phyloP scores from a whole-genome alignment of 2,797 vertebrate genomes.

The Tachyglossus aculeatus region DNA sequence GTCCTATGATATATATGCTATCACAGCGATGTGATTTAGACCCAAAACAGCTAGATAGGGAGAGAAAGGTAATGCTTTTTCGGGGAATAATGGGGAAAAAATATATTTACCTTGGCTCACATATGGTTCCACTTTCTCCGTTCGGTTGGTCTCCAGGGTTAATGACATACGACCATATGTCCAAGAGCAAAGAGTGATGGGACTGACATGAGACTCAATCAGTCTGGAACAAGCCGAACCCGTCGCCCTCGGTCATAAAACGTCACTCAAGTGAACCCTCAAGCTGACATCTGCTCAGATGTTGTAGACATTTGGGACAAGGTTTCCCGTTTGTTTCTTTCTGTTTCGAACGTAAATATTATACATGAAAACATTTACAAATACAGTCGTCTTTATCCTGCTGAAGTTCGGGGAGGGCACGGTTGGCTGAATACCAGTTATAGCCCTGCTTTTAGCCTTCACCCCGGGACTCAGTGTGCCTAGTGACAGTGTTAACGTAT shows the following conservation, averaged over 20 bases:
- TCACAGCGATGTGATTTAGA: background rate
- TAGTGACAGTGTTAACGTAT: slow-evolving; percentile 65
- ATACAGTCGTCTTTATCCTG: slow-evolving; percentile 51
- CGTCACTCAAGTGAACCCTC: slow-evolving; percentile 58
- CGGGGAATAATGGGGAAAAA: background rate
- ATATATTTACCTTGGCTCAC: slow-evolving; percentile 60
- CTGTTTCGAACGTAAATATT: slow-evolving; percentile 72
- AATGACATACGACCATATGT: slow-evolving; percentile 74
- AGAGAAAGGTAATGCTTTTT: background rate
- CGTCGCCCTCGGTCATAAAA: slow-evolving; percentile 55
- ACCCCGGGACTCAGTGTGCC: slow-evolving; percentile 56
- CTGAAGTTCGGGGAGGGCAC: slow-evolving; percentile 43
- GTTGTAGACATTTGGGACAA: slow-evolving; percentile 68
- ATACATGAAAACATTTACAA: slow-evolving; percentile 70
- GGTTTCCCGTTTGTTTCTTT: slow-evolving; percentile 50
- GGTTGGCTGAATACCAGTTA: slow-evolving; percentile 57
- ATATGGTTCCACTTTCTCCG: slow-evolving; percentile 76
- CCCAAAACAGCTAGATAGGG: background rate
- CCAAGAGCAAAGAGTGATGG: slow-evolving; percentile 72
- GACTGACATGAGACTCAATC: slow-evolving; percentile 57
- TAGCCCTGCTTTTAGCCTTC: slow-evolving; percentile 54
- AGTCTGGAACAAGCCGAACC: slow-evolving; percentile 51
- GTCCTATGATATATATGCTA: background rate
- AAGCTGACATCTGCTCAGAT: slow-evolving; percentile 67
- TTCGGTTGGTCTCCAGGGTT: slow-evolving; percentile 62